Evolutionary conservation across 2,113 vertebrate genomes (phyloP), one percentile per base, ranked within the genome.

Genomic region (Rhombomys opimus): DNA sequence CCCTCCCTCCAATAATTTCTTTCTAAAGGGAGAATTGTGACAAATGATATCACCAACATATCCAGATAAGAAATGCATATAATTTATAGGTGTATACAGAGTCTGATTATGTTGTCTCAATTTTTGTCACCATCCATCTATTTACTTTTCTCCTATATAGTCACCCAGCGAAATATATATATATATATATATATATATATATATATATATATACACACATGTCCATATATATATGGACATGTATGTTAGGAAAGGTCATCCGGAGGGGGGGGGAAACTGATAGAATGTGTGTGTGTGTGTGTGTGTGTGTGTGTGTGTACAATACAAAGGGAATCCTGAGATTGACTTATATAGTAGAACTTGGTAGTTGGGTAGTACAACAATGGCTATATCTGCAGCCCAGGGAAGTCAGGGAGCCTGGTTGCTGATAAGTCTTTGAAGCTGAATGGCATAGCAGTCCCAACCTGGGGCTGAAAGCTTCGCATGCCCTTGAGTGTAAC

Each of bases 1-100:
- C 27, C 67, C 41, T 70, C 57, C 73, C 23, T 10, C n/a, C 78
- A 90, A 80, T 65, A 94, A 87, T 61, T 96, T 93, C 11, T 32
- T 76, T 97, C 84, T 78, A 32, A 84, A 73, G 52, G 63, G 82
- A 75, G 20, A 95, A 70, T 87, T 95, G 12, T 90, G 75, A 91
- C 9, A 94, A 73, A 57, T 90, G 13, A n/a, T 93, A 85, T 50
- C 52, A 95, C 14, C 14, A 95, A 80, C 11, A 70, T 54, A 81
- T 41, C 50, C 88, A 87, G 90, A 41, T 95, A 92, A 92, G 1
- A 68, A 27, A 88, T 70, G 72, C 11, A 85, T 27, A 68, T 9
- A 78, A 67, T 82, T 96, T 89, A 4, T 67, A 92, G 81, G 57
- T n/a, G 18, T 65, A n/a, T 41, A 93, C 89, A 46, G 59, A 9